These are phyloP conservation scores for Lysandra coridon DNA, from an alignment of 2,888 invertebrate species.

Conservation along the genomic window DNA sequence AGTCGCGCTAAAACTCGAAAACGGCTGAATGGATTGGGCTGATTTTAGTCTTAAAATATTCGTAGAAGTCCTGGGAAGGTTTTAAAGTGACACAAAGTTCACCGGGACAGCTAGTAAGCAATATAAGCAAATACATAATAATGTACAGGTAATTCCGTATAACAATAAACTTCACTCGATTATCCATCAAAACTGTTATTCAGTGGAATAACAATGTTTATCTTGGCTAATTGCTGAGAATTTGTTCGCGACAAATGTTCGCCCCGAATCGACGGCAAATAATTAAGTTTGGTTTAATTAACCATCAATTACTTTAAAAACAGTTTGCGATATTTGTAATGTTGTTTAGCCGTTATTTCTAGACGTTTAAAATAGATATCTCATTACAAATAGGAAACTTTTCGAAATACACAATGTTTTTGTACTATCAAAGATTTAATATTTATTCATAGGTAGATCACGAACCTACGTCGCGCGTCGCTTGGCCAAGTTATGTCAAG, in stretches of 20 bases:
- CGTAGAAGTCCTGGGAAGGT: no score
- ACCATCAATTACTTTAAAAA: conserved; percentile 10
- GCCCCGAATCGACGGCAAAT: neutral
- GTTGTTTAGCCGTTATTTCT: neutral
- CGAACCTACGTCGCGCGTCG: no score
- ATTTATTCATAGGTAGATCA: neutral
- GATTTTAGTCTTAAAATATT: no score
- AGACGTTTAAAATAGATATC: neutral
- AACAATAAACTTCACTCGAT: conserved; percentile 1
- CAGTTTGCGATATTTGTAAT: neutral
- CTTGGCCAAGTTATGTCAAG: no score
- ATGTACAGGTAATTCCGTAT: neutral
- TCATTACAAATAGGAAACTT: no score
- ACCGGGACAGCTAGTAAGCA: neutral
- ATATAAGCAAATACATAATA: neutral
- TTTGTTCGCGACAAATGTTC: conserved; percentile 4
- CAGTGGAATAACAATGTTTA: conserved; percentile 3
- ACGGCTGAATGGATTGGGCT: no score
- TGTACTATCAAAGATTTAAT: no score
- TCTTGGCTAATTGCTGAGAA: conserved; percentile 12
- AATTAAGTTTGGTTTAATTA: conserved; percentile 20
- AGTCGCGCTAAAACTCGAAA: no score
- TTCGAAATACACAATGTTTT: no score
- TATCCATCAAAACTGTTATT: conserved; percentile 1
- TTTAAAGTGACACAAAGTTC: no score